phyloP scores from a whole-genome alignment of 1,140 invertebrate genomes.

The Eriocheir sinensis region DNA sequence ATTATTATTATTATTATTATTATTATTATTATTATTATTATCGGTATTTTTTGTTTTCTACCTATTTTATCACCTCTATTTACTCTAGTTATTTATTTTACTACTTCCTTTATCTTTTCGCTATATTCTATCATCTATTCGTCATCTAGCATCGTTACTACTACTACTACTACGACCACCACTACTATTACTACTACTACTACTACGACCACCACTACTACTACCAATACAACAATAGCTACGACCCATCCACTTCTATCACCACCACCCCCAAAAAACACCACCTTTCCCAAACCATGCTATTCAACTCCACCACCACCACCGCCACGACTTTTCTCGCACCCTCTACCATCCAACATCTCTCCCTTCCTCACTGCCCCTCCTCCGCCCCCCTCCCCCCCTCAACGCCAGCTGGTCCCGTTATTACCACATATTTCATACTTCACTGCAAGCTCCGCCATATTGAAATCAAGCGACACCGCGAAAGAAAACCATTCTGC shows the following conservation, averaged over 20 bases:
- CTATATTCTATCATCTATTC: too few species aligned
- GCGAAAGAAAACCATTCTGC: conserved; percentile 13
- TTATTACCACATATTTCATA: conserved; percentile 38
- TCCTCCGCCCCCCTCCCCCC: not conserved
- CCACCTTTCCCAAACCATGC: too few species aligned
- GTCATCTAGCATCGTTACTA: not conserved
- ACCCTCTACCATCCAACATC: not conserved
- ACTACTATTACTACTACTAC: conserved; percentile 7
- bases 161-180: too few species aligned
- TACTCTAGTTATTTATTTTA: too few species aligned
- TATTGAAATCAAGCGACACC: conserved; percentile 46
- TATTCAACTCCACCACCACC: not conserved
- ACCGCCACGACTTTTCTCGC: not conserved
- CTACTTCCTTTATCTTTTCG: too few species aligned
- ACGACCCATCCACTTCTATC: too few species aligned
- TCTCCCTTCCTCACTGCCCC: not conserved
- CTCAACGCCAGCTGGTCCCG: not conserved
- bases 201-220: not conserved
- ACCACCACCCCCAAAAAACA: not conserved
- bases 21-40: too few species aligned
- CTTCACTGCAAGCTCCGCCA: conserved; percentile 32
- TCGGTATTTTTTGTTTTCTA: too few species aligned
- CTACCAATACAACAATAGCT: too few species aligned
- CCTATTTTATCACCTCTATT: too few species aligned
- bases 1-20: too few species aligned